phyloP scores from a whole-genome alignment of 2,113 vertebrate species.

The Phocoena sinus region DNA sequence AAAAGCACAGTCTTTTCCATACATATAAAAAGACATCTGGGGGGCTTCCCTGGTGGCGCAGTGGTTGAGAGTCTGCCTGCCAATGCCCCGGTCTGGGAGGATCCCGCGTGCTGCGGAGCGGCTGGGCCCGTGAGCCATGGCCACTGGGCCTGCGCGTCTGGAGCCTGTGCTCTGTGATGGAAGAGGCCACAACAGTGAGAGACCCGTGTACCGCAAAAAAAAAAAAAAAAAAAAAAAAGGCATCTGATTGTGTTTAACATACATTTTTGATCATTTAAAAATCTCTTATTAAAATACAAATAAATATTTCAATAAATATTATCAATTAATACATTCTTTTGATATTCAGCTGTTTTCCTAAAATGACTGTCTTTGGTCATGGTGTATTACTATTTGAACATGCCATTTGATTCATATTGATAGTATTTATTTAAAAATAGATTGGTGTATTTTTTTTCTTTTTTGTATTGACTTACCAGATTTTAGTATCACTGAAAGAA shows the following conservation, averaged over 20 bases:
- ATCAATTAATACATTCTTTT: background rate
- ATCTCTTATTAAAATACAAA: background rate
- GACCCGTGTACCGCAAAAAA: too few species aligned
- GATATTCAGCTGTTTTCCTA: background rate
- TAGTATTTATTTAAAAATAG: background rate
- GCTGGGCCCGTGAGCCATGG: too few species aligned
- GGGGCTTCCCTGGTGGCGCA: too few species aligned
- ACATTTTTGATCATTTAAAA: background rate
- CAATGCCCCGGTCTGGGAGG: too few species aligned
- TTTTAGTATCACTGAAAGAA: slow-evolving; percentile 2
- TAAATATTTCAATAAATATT: background rate
- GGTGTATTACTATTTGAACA: background rate
- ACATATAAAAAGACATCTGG: background rate
- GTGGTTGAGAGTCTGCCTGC: too few species aligned
- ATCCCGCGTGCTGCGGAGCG: too few species aligned
- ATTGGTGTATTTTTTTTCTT: background rate
- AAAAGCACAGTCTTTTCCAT: background rate
- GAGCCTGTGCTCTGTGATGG: too few species aligned
- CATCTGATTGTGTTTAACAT: background rate
- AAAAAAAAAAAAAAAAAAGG: too few species aligned
- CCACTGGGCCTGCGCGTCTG: too few species aligned
- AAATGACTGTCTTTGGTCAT: background rate
- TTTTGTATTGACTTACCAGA: background rate
- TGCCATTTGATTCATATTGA: background rate
- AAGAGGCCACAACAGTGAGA: too few species aligned